Conservation (phyloP, 2,113 vertebrate species). For the Dinomys branickii region DNA sequence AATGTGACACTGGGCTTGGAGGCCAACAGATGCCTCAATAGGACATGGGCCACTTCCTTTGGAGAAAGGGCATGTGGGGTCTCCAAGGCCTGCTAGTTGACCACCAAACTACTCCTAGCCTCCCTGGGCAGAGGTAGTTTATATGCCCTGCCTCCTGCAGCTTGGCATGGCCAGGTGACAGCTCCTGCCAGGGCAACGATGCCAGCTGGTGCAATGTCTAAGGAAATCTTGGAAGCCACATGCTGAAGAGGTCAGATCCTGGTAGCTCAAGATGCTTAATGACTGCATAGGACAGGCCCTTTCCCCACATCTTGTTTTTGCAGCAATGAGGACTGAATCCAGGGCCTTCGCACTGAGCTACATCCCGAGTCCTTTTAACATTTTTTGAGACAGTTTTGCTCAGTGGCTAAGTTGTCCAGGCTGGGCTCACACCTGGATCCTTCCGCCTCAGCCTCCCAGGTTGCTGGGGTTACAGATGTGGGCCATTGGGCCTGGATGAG, state of each 20-base stretch:
- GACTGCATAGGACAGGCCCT: not conserved
- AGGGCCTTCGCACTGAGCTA: not conserved
- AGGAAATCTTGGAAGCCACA: not conserved
- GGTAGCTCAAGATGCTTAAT: not conserved
- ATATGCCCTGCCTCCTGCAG: not conserved
- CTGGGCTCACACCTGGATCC: not conserved
- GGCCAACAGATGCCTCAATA: rapidly evolving
- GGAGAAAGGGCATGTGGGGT: not conserved
- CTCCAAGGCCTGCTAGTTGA: not conserved
- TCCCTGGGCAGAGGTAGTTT: not conserved
- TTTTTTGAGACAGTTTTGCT: not conserved
- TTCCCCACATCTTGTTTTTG: not conserved
- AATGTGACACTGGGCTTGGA: not conserved
- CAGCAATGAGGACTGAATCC: not conserved
- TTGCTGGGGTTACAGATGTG: not conserved
- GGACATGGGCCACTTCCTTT: not conserved
- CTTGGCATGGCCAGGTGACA: not conserved
- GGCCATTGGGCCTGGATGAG: not conserved
- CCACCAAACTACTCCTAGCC: not conserved
- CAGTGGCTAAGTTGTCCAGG: not conserved
- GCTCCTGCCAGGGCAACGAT: not conserved
- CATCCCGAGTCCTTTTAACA: not conserved
- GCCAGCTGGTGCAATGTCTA: not conserved
- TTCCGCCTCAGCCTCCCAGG: not conserved
- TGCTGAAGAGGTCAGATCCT: not conserved